These are phyloP conservation scores for Coelinius sp. DNA, from an alignment of 2,888 invertebrate species.

Conservation along the genomic window DNA sequence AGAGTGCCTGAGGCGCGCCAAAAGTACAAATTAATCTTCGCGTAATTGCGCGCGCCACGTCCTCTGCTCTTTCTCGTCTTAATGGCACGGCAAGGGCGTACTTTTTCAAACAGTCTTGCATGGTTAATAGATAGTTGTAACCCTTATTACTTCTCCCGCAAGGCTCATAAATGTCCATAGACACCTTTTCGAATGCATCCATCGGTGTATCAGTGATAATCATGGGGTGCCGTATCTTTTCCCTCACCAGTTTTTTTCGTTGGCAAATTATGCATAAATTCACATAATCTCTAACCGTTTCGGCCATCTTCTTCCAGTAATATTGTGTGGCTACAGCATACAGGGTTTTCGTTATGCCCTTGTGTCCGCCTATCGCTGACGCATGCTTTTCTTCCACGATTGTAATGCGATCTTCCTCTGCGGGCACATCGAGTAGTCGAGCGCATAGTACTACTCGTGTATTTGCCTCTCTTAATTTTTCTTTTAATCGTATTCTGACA, in stretches of 20 bases:
- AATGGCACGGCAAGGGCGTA: constrained; percentile 38
- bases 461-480: neutral
- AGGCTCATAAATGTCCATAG: constrained; percentile 36
- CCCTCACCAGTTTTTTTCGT: constrained; percentile 41
- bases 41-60: constrained; percentile 29
- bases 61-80: constrained; percentile 15
- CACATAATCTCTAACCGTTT: constrained; percentile 40
- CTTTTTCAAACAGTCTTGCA: constrained; percentile 42
- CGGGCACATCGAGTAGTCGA: neutral
- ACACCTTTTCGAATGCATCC: constrained; percentile 42
- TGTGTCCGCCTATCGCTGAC: neutral
- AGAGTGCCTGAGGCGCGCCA: constrained; percentile 28
- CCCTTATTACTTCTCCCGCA: constrained; percentile 30
- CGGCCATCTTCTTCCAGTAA: too few relatives aligned
- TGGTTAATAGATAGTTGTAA: constrained; percentile 37
- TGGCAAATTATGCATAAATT: constrained; percentile 43
- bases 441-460: neutral
- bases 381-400: neutral
- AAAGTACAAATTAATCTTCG: constrained; percentile 24
- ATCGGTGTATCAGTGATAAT: constrained; percentile 41
- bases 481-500: neutral
- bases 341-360: too few relatives aligned
- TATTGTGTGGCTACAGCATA: too few relatives aligned
- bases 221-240: constrained; percentile 44
- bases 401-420: neutral